Evolutionary conservation across 2,888 invertebrate species (phyloP).

Genomic region (Ornithoptera priamus): DNA sequence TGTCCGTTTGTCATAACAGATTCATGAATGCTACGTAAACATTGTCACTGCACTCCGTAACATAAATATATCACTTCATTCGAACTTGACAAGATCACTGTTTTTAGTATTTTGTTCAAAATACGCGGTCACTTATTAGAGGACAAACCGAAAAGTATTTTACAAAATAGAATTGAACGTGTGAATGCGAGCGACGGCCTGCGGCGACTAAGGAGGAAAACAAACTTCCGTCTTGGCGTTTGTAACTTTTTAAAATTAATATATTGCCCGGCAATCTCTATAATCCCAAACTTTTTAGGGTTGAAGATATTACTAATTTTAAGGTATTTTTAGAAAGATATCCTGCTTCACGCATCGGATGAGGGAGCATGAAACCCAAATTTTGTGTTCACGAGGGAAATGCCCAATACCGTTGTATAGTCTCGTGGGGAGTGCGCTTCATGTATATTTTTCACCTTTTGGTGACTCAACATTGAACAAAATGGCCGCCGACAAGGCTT

Average conservation of each 20-base stretch:
- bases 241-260: slow-evolving; percentile 52
- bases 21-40: slow-evolving; percentile 64
- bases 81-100: slow-evolving; percentile 34
- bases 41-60: slow-evolving; percentile 53
- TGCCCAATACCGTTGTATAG: slow-evolving; percentile 81
- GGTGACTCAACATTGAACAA: slow-evolving; percentile 83
- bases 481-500: slow-evolving; percentile 82
- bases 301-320: slow-evolving; percentile 6
- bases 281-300: slow-evolving; percentile 13
- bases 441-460: slow-evolving; percentile 82
- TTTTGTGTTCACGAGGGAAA: slow-evolving; percentile 78
- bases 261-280: slow-evolving; percentile 50
- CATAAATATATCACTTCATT: slow-evolving; percentile 49
- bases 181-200: slow-evolving; percentile 47
- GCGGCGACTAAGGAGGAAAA: slow-evolving; percentile 37
- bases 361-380: slow-evolving; percentile 76
- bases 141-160: slow-evolving; percentile 7
- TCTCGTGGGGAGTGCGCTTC: slow-evolving; percentile 81
- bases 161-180: slow-evolving; percentile 34
- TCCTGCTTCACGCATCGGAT: slow-evolving; percentile 57
- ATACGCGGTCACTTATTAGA: slow-evolving; percentile 5
- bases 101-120: slow-evolving; percentile 15
- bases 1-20: slow-evolving; percentile 49
- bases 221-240: slow-evolving; percentile 53
- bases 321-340: slow-evolving; percentile 44